Conservation (phyloP, 1,140 invertebrate species). For the Euglossa dilemma region DNA sequence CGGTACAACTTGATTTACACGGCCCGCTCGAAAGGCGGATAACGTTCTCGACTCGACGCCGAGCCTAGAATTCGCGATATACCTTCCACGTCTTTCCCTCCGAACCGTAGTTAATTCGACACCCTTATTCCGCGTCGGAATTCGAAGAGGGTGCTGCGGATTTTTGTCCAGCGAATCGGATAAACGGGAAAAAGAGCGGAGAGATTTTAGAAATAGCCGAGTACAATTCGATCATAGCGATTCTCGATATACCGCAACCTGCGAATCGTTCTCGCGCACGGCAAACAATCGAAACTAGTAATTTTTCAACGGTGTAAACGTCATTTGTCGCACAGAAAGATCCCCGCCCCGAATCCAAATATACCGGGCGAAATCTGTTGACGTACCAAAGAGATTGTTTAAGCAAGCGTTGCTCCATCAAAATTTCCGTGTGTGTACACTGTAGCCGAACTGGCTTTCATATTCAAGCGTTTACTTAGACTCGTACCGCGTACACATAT, state of each 20-base stretch:
- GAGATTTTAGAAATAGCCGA: too few relatives aligned
- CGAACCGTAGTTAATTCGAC: background rate
- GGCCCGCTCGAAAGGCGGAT: conserved; percentile 5
- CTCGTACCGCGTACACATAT: conserved; percentile 12
- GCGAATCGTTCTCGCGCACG: background rate
- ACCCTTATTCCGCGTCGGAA: background rate
- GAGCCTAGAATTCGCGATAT: background rate
- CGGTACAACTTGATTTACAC: conserved; percentile 21
- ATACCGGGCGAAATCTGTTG: conserved; percentile 11
- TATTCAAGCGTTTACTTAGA: conserved; percentile 51
- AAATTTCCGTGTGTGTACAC: conserved; percentile 21
- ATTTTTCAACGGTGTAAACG: background rate
- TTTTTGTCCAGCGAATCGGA: background rate
- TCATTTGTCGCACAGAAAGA: too few relatives aligned
- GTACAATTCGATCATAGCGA: too few relatives aligned
- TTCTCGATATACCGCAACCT: too few relatives aligned
- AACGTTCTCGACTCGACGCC: background rate
- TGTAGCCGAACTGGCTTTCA: conserved; percentile 9
- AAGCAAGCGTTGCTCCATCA: conserved; percentile 21
- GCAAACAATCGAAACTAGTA: background rate
- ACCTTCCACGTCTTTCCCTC: background rate
- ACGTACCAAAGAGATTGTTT: conserved; percentile 13
- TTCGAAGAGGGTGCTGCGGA: background rate
- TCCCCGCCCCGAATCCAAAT: background rate
- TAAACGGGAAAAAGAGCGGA: too few relatives aligned